Base-by-base conservation (phyloP, 2,888 invertebrate species). In the Actias luna region DNA sequence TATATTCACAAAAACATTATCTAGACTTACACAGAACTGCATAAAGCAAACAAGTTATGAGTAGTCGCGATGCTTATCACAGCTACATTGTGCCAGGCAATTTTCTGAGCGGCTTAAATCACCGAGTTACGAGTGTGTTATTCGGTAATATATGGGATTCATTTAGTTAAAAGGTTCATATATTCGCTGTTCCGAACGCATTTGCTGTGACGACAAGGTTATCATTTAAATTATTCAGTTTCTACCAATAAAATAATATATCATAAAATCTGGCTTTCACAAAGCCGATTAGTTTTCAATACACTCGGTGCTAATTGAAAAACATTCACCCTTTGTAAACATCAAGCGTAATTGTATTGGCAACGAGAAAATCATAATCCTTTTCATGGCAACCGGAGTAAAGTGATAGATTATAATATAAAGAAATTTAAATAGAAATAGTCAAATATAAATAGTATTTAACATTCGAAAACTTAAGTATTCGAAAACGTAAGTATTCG, bases 111-210 rank as follows among this genome's bases (percentile, higher is more conserved):
- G 75, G 82, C 82, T 88, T 85, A 88, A 84, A 85, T 83, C 83
- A 84, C 80, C 74, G 78, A 83, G 83, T 86, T 86, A 84, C 84
- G 84, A 85, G 84, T 85, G 80, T 79, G 85, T 87, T 89, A 89
- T 88, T 85, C 85, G 74, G 83, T 87, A 86, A 89, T 89, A 84
- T 86, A 90, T 81, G 85, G 77, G 73, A 87, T 89, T 91, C 89
- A 91, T 91, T 91, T 89, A 82, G 84, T 87, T 91, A 90, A 91
- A 91, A 91, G 91, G 90, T 86, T 88, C 83, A 83, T 88, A 85
- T 81, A 82, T 84, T 89, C 84, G 82, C 79, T 78, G 77, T 80
- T 80, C 79, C 79, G 78, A 85, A 85, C 78, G 81, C 82, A 80
- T 82, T 87, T 83, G 75, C 80, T 79, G 77, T 78, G 74, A 79